Percentiles rank a stretch among this genome's conserved stretches.
Evolutionary conservation across 2,888 invertebrate species (phyloP).

Genomic region (Campopleginae sp.): DNA sequence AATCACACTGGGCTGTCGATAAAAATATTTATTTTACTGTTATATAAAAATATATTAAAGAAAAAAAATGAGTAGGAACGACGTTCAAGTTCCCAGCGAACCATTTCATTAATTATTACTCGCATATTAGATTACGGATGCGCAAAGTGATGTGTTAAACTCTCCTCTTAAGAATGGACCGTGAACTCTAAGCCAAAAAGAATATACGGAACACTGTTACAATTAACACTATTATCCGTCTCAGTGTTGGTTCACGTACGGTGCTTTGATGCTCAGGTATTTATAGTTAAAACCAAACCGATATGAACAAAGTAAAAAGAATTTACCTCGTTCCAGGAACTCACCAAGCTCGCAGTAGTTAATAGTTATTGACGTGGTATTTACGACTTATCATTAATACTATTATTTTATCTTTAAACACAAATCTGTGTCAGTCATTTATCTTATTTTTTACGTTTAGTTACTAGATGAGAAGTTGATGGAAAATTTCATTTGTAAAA

Average conservation of each 20-base stretch:
- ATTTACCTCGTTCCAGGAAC: conserved; percentile 64
- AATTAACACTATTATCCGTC: conserved; percentile 44
- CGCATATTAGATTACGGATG: conserved; percentile 47
- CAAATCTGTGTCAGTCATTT: conserved; percentile 64
- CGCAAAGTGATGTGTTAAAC: conserved; percentile 35
- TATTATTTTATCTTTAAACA: conserved; percentile 55
- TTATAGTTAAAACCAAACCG: conserved; percentile 20
- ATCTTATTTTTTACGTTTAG: conserved; percentile 62
- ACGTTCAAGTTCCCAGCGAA: conserved; percentile 52
- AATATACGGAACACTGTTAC: conserved; percentile 32
- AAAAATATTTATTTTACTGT: conserved; percentile 60
- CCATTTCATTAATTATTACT: conserved; percentile 37
- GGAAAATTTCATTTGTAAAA: conserved; percentile 42
- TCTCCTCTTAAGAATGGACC: conserved; percentile 28
- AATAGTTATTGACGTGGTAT: conserved; percentile 55
- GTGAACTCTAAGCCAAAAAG: conserved; percentile 29
- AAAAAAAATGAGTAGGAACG: conserved; percentile 40
- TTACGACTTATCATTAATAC: conserved; percentile 40
- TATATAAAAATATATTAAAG: conserved; percentile 45
- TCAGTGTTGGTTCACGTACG: conserved; percentile 49
- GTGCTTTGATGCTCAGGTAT: conserved; percentile 66
- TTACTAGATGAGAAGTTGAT: conserved; percentile 49
- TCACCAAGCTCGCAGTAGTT: conserved; percentile 66
- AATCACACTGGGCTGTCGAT: conserved; percentile 55
- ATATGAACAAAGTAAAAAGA: conserved; percentile 50